Evolutionary conservation across 2,113 vertebrate genomes (phyloP).

Genomic region (Corythaixoides concolor): DNA sequence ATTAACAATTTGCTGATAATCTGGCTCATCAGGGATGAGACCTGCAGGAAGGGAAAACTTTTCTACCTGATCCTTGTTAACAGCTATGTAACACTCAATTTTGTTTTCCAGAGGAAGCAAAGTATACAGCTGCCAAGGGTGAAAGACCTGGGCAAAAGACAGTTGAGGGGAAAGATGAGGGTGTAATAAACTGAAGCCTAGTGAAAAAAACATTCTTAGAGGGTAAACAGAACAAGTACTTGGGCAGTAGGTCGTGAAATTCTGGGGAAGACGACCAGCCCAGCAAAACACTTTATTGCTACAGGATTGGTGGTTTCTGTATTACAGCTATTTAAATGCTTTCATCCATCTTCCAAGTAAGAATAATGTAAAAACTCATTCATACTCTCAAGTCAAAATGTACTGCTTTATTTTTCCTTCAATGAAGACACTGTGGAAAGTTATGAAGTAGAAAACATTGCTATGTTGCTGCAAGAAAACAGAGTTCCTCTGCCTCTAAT

Average conservation of each 20-base stretch:
- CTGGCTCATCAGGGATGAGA: background rate
- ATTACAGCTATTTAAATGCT: background rate
- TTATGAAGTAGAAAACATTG: background rate
- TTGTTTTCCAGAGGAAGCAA: background rate
- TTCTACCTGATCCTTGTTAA: background rate
- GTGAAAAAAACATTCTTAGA: background rate
- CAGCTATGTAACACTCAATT: background rate
- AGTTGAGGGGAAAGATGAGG: background rate
- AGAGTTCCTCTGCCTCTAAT: background rate
- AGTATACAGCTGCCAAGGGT: background rate
- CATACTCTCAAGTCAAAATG: background rate
- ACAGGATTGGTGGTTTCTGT: background rate
- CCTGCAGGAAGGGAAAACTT: background rate
- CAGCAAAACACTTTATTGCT: background rate
- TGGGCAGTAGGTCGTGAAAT: background rate
- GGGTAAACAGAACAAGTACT: background rate
- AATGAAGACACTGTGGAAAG: background rate
- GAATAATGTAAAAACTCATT: background rate
- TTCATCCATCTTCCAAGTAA: background rate
- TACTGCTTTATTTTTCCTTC: constrained; percentile 1
- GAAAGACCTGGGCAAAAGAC: background rate
- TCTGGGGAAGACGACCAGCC: background rate
- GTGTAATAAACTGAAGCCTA: background rate
- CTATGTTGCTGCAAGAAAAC: background rate
- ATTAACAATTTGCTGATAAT: background rate